Conservation (phyloP, 2,888 invertebrate species). For the Electrophaes corylata region DNA sequence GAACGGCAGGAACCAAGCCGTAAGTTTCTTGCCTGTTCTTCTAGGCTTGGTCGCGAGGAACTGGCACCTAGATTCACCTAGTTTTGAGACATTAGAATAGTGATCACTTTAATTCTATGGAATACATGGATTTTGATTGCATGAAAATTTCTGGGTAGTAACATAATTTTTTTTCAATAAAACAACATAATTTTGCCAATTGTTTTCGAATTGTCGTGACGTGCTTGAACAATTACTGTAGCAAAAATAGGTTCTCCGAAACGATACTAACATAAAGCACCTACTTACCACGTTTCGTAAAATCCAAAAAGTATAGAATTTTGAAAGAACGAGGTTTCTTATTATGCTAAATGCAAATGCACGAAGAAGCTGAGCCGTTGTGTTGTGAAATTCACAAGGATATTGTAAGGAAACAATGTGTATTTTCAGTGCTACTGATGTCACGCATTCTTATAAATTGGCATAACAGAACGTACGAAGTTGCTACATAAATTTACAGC, state of each 20-base stretch:
- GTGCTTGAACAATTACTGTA: neutral
- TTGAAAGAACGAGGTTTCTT: constrained; percentile 8
- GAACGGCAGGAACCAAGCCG: too few relatives aligned
- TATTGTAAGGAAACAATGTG: constrained; percentile 14
- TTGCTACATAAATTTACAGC: neutral
- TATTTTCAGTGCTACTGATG: constrained; percentile 1
- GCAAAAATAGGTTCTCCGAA: neutral
- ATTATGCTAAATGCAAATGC: constrained; percentile 14
- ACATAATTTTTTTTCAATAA: neutral
- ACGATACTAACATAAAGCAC: neutral
- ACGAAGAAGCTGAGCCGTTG: constrained; percentile 9
- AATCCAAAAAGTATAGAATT: constrained; percentile 3
- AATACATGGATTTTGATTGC: too few relatives aligned
- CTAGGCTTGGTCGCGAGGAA: too few relatives aligned
- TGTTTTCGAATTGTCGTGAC: neutral
- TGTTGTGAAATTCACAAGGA: constrained; percentile 18
- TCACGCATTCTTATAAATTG: constrained; percentile 2
- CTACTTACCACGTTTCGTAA: neutral
- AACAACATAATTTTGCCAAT: constrained; percentile 1
- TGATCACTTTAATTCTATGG: too few relatives aligned
- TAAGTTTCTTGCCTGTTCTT: too few relatives aligned
- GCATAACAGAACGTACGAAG: neutral
- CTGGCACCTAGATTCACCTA: too few relatives aligned
- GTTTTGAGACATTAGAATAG: too few relatives aligned
- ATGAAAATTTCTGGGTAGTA: neutral